phyloP scores from a whole-genome alignment of 2,888 invertebrate genomes.

The Poecilobothrus nobilitatus region DNA sequence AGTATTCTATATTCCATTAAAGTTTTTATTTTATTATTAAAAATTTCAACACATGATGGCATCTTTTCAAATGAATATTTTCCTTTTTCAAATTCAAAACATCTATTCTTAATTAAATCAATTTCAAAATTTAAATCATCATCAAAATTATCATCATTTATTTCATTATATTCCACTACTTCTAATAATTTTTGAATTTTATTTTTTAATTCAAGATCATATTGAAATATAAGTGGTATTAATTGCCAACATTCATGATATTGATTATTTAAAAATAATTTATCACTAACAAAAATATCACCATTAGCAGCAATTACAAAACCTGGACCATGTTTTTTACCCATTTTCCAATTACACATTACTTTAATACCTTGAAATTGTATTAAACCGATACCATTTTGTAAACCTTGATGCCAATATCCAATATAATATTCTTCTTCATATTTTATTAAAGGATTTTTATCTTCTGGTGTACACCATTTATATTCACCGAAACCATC shows the following conservation, averaged over 20 bases:
- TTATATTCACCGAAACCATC: slow-evolving; percentile 18
- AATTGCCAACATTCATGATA: neutral
- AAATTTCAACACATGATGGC: too few species aligned
- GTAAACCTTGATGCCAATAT: slow-evolving; percentile 17
- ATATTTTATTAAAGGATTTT: slow-evolving; percentile 10
- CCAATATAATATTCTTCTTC: slow-evolving; percentile 12
- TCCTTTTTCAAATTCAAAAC: too few species aligned
- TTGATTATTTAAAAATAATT: slow-evolving; percentile 14
- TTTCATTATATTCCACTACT: too few species aligned
- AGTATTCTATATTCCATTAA: too few species aligned
- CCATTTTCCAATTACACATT: slow-evolving; percentile 15
- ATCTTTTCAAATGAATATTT: too few species aligned
- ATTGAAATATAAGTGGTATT: neutral
- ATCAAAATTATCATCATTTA: too few species aligned
- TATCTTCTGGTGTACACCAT: neutral
- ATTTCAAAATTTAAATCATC: too few species aligned
- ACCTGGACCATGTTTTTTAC: slow-evolving; percentile 15
- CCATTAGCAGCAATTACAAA: slow-evolving; percentile 19
- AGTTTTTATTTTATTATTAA: too few species aligned
- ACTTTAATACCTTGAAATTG: slow-evolving; percentile 15
- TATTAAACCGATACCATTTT: slow-evolving; percentile 18
- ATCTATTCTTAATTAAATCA: too few species aligned
- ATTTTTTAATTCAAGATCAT: too few species aligned
- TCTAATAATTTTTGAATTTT: too few species aligned
- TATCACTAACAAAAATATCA: slow-evolving; percentile 14